phyloP scores from a whole-genome alignment of 1,140 invertebrate species.

The Radopholus similis region DNA sequence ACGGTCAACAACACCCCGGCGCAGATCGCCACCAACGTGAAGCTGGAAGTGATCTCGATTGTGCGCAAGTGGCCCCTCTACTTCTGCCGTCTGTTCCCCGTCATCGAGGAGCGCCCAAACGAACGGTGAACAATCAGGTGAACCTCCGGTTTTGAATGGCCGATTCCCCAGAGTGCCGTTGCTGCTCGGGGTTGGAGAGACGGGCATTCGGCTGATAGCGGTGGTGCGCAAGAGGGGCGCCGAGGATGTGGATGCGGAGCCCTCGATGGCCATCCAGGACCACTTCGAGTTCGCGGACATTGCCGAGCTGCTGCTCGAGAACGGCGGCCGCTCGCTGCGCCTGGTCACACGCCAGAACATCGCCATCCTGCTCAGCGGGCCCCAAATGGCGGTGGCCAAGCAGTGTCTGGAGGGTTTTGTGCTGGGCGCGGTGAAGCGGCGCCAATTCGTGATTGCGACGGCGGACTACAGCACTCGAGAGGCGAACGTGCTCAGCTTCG shows the following conservation, averaged over 20 bases:
- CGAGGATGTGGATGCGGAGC: conserved; percentile 17
- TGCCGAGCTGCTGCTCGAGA: conserved; percentile 24
- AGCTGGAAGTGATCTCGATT: conserved; percentile 25
- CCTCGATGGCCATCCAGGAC: conserved; percentile 29
- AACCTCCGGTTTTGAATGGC: not conserved
- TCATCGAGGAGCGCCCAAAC: conserved; percentile 33
- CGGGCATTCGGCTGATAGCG: conserved; percentile 33
- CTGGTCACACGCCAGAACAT: conserved; percentile 32
- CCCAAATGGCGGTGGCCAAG: conserved; percentile 24
- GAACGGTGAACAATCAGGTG: conserved; percentile 14
- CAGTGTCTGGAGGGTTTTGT: conserved; percentile 29
- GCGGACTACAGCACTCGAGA: conserved; percentile 27
- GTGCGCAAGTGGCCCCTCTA: conserved; percentile 37
- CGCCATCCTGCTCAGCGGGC: conserved; percentile 15
- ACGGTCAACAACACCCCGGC: conserved; percentile 15
- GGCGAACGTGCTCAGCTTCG: conserved; percentile 32
- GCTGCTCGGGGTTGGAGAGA: conserved; percentile 18
- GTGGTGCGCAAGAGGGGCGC: not conserved
- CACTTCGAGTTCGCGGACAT: conserved; percentile 33
- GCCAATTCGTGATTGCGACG: conserved; percentile 27
- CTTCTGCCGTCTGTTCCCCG: conserved; percentile 34
- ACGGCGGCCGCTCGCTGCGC: conserved; percentile 4
- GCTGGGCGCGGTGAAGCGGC: conserved; percentile 23
- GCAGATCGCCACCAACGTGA: conserved; percentile 28
- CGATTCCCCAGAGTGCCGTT: not conserved